Conservation (phyloP, 2,113 vertebrate species). For the Thunnus maccoyii region DNA sequence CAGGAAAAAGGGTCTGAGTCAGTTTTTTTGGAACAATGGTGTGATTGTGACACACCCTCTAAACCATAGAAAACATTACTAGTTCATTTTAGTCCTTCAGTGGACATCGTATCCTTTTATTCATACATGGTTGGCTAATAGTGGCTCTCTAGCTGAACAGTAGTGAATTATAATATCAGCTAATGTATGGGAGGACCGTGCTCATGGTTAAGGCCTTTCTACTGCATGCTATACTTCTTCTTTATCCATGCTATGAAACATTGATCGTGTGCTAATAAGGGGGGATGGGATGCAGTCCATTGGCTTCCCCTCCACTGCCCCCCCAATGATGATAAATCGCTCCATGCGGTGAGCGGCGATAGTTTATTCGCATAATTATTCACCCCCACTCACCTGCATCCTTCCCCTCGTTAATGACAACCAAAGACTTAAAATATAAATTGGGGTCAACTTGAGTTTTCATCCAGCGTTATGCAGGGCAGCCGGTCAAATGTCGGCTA, state of each 20-base stretch:
- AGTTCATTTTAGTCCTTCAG: conserved; percentile 2
- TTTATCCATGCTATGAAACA: conserved; percentile 33
- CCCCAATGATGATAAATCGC: conserved; percentile 58
- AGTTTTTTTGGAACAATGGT: conserved; percentile 18
- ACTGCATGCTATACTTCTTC: conserved; percentile 1
- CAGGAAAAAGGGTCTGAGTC: conserved; percentile 26
- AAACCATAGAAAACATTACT: neutral
- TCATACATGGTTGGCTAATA: conserved; percentile 7
- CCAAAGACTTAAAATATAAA: conserved; percentile 13
- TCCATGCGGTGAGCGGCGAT: conserved; percentile 15
- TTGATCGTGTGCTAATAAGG: conserved; percentile 59
- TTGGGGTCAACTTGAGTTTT: conserved; percentile 13
- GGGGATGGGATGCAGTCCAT: conserved; percentile 12
- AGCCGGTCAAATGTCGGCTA: neutral
- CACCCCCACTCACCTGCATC: conserved; percentile 22
- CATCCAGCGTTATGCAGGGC: neutral
- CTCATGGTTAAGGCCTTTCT: neutral
- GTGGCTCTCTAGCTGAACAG: neutral
- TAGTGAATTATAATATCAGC: conserved; percentile 9
- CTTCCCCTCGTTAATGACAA: neutral
- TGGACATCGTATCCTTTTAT: neutral
- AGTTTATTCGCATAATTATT: conserved; percentile 45
- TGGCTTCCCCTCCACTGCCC: neutral
- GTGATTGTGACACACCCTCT: conserved; percentile 12
- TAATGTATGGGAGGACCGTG: conserved; percentile 1